Base-by-base conservation (phyloP, 2,113 vertebrate species). In the Erpornis zantholeuca region DNA sequence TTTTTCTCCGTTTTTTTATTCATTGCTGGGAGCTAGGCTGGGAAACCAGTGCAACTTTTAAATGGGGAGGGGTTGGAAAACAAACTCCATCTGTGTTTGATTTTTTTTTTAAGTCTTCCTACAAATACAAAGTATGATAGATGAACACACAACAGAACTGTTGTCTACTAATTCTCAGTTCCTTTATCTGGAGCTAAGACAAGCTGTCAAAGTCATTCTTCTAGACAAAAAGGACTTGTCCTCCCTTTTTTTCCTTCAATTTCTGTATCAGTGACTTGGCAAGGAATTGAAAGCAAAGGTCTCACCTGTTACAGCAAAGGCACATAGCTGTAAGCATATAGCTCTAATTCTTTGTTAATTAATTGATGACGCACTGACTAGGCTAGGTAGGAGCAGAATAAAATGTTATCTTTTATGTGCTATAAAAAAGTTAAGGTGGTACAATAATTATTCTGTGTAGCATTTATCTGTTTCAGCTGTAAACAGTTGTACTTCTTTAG, bases 21-120 rank as follows among this genome's bases (percentile, higher is more conserved):
- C 1, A 3, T 12, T 90, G 12, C 12, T 66, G 47, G 19, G 23
- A 90, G 29, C 18, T 44, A 73, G 31, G 10, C 31, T 57, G 45
- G 24, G 65, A 82, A 92, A 60, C 10, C 31, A 21, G 0, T 44
- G 21, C 0, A 0, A 18, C 29, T 82, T 16, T 12, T 44, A 20
- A 76, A 31, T 86, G 15, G 23, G 7, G 12, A 64, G 29, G 75
- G 35, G 8, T 4, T 72, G 38, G 29, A 71, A 75, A 92, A 45
- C 19, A 50, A 66, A 35, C 14, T 69, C 40, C 49, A 23, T 2
- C 27, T 86, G 4, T 81, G 61, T 44, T 81, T 73, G 27, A n/a
- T 15, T 9, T 21, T 68, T 84, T 84, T 63, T 33, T 2, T 2
- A 57, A 80, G 15, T 83, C 52, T 31, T 66, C n/a, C 57, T 54